A percentile compares a stretch with the other conserved stretches of the same genome.
phyloP scores from a whole-genome alignment of 2,113 vertebrate genomes.

The Nanorana parkeri region DNA sequence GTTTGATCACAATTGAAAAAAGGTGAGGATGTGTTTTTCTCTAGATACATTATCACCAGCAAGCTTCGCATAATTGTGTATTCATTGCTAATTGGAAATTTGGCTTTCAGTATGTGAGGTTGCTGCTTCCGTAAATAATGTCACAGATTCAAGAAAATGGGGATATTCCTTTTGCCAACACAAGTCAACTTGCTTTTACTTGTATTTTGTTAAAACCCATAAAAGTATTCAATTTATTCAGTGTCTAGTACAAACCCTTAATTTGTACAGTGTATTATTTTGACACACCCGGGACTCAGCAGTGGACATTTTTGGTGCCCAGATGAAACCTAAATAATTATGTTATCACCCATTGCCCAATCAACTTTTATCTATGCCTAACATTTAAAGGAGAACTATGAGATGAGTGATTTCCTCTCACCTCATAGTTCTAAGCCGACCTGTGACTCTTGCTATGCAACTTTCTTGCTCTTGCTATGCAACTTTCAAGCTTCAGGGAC shows the following conservation, averaged over 20 bases:
- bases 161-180: conserved; percentile 22
- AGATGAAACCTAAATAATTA: too few species aligned
- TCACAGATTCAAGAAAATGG: conserved; percentile 13
- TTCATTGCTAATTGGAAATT: conserved; percentile 49
- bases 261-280: too few species aligned
- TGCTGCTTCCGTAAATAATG: conserved; percentile 19
- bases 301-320: too few species aligned
- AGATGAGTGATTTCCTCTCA: too few species aligned
- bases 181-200: conserved; percentile 30
- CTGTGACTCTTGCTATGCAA: too few species aligned
- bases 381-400: too few species aligned
- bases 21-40: conserved; percentile 39
- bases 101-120: conserved; percentile 20
- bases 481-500: too few species aligned
- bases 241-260: neutral
- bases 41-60: conserved; percentile 30
- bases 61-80: conserved; percentile 24
- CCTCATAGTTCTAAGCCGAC: too few species aligned
- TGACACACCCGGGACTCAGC: too few species aligned
- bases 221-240: neutral
- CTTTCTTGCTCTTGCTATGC: too few species aligned
- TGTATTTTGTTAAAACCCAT: neutral
- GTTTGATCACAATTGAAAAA: conserved; percentile 34
- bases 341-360: too few species aligned
- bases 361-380: too few species aligned